Evolutionary conservation across 37 sponge, comb jelly and placozoan genomes (phyloP).

Genomic region (Crambe crambe): DNA sequence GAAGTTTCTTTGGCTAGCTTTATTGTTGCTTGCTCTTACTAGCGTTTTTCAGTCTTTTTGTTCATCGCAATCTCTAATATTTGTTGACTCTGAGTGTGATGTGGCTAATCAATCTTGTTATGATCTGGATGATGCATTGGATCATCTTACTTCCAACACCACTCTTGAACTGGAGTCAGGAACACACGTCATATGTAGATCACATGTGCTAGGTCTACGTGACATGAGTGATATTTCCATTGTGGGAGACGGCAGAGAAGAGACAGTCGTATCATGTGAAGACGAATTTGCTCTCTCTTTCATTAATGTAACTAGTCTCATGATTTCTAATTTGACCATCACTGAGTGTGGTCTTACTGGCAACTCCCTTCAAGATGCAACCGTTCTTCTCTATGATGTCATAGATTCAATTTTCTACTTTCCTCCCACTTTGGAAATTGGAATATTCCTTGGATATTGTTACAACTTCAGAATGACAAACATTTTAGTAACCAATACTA

Average conservation of each 20-base stretch:
- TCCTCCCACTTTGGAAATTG: not conserved
- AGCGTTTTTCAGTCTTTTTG: no score
- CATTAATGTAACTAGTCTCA: slow-evolving; percentile 12
- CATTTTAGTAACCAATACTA: slow-evolving; percentile 9
- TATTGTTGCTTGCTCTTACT: no score
- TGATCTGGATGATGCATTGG: slow-evolving; percentile 24
- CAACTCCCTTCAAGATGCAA: not conserved
- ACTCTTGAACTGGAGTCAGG: slow-evolving; percentile 22
- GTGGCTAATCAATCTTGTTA: no score
- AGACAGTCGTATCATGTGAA: slow-evolving; percentile 24
- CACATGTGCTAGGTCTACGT: not conserved
- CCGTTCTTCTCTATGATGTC: not conserved
- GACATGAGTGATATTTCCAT: slow-evolving; percentile 32
- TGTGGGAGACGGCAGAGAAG: not conserved
- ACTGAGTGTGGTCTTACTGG: slow-evolving; percentile 44
- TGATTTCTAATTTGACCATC: slow-evolving; percentile 10
- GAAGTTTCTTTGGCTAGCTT: no score
- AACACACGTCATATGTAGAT: not conserved
- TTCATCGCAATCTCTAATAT: no score
- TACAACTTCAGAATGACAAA: slow-evolving; percentile 1
- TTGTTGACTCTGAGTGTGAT: no score
- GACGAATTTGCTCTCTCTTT: slow-evolving; percentile 34
- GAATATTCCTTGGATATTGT: not conserved
- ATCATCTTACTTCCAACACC: not conserved
- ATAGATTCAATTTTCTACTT: not conserved